Conservation (phyloP, 2,797 vertebrate genomes). For the Sparidentex hasta region DNA sequence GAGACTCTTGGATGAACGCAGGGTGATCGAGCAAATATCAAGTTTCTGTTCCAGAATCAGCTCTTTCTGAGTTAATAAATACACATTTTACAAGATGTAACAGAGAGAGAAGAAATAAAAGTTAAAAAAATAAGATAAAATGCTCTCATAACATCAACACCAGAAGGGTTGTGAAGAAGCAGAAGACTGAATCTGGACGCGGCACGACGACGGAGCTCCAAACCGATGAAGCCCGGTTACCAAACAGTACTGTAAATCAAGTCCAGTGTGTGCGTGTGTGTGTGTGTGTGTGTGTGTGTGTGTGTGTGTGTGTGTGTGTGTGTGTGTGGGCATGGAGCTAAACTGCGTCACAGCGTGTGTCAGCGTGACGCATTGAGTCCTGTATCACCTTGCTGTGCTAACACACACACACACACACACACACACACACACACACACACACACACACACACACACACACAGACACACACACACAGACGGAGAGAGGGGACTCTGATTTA, state of each 20-base stretch:
- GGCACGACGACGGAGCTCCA: neutral
- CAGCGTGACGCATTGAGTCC: constrained; percentile 45
- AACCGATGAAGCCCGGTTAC: neutral
- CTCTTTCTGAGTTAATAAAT: neutral
- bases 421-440: neutral
- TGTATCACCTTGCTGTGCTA: constrained; percentile 22
- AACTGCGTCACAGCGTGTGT: constrained; percentile 61
- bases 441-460: neutral
- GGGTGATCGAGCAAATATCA: neutral
- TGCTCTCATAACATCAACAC: neutral
- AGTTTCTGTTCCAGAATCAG: neutral
- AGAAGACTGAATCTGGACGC: too few species aligned
- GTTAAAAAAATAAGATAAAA: neutral
- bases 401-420: neutral
- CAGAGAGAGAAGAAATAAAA: neutral
- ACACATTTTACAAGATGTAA: neutral
- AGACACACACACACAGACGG: neutral
- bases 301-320: constrained; percentile 15
- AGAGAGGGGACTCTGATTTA: constrained; percentile 25
- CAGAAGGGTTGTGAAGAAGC: too few species aligned
- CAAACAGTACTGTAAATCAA: constrained; percentile 18
- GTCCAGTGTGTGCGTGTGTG: constrained; percentile 12
- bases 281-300: constrained; percentile 7
- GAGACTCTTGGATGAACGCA: neutral
- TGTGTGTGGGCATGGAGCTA: constrained; percentile 8